A percentile compares a stretch with the other conserved stretches of the same genome.
Evolutionary conservation across 2,113 vertebrate species (phyloP).

Genomic region (Numenius arquata): DNA sequence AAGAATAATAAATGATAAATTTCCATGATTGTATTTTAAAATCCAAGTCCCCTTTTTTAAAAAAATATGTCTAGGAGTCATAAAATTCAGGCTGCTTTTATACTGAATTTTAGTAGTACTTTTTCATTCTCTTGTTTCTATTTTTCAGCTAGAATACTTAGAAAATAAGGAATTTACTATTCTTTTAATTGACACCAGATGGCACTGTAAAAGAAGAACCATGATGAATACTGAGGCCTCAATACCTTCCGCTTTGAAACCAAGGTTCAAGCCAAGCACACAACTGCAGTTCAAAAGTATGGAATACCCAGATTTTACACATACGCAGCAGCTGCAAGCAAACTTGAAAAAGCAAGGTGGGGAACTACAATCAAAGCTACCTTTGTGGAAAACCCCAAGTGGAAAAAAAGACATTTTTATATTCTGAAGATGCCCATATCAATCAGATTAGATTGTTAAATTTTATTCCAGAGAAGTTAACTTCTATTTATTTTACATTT

Average conservation of each 20-base stretch:
- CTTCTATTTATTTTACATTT: background rate
- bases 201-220: slow-evolving; percentile 13
- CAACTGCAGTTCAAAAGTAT: background rate
- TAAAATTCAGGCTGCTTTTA: background rate
- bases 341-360: background rate
- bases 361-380: background rate
- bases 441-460: background rate
- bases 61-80: background rate
- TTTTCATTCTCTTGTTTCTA: background rate
- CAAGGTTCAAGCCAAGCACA: background rate
- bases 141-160: background rate
- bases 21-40: background rate
- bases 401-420: background rate
- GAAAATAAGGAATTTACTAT: background rate
- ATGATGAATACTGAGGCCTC: background rate
- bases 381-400: background rate
- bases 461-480: background rate
- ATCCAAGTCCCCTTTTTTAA: background rate
- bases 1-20: background rate
- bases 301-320: background rate
- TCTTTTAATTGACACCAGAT: slow-evolving; percentile 28
- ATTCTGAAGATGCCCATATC: background rate
- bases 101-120: background rate
- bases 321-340: background rate
- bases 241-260: background rate